Base-by-base conservation (phyloP, 2,113 vertebrate genomes). In the Carollia perspicillata region DNA sequence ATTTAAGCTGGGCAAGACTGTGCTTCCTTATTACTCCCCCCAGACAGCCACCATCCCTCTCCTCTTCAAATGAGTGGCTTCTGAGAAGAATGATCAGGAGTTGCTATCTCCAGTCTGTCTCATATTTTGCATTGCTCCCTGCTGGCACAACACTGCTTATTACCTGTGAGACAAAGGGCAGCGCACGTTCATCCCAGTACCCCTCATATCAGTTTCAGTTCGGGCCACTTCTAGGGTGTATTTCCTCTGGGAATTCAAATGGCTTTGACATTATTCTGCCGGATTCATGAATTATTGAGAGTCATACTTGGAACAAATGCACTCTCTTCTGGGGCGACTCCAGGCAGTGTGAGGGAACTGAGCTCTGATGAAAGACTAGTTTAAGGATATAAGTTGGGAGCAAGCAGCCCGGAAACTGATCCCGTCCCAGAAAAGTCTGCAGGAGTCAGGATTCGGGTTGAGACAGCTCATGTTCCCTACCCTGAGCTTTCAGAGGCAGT, bases 211-310 rank as follows among this genome's bases (percentile, higher is more conserved):
- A 26, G 0, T 85, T 94, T 94, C n/a, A 68, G 10, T 53, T 84
- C 47, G 13, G 49, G 16, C 23, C 69, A 42, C 94, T 83, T 94
- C 55, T 83, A 35, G 63, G 40, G 10, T 79, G 8, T 85, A 69
- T 96, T 85, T 97, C 83, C 72, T 88, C 17, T 81, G 47, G 72
- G 51, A 51, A 85, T 91, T 94, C 58, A 72, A 60, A 66, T 88
- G 58, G 18, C 71, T 80, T 86, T 30, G 60, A 28, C n/a, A 77
- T 66, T 30, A 18, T 89, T 37, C 63, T 89, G 11, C 26, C 33
- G 33, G 60, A 28, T 66, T 94, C 53, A 68, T 95, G 47, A 90
- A 47, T 90, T 78, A 77, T 40, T 33, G 6, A 88, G 42, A 28
- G n/a, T 66, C 65, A 28, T 69, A 65, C 22, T 92, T 90, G 14